phyloP scores from a whole-genome alignment of 1,140 invertebrate species.

The Drosophila lacteicornis region DNA sequence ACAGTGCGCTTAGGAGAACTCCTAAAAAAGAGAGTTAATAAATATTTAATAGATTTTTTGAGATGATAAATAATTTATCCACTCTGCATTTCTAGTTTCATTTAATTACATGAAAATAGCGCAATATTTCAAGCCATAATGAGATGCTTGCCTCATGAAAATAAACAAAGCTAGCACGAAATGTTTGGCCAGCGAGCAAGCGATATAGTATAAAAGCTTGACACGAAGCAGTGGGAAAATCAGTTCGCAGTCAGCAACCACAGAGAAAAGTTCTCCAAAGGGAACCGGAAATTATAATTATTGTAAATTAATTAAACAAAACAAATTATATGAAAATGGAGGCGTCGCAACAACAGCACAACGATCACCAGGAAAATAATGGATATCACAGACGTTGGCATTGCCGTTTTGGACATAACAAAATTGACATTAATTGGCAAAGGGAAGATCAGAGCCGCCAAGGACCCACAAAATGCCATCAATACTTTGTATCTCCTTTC shows the following conservation, averaged over 20 bases:
- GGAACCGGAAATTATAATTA: too few relatives aligned
- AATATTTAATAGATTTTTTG: background rate
- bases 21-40: slow-evolving; percentile 84
- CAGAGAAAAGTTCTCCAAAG: background rate
- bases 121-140: background rate
- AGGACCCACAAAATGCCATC: background rate
- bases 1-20: slow-evolving; percentile 89
- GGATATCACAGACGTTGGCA: background rate
- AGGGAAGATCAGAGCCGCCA: background rate
- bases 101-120: background rate
- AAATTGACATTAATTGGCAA: slow-evolving; percentile 11
- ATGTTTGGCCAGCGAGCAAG: background rate
- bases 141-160: background rate
- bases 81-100: background rate
- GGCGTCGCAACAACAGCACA: background rate
- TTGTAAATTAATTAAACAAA: too few relatives aligned
- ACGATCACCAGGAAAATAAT: background rate
- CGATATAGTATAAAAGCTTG: slow-evolving; percentile 5
- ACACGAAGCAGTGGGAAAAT: background rate
- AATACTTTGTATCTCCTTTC: background rate
- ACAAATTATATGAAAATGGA: background rate
- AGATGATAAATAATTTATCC: background rate
- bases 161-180: slow-evolving; percentile 8
- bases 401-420: slow-evolving; percentile 4
- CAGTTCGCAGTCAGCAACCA: background rate